A percentile compares a stretch with the other conserved stretches of the same genome.
Conservation (phyloP, 2,888 invertebrate species). For the Thecophora atra region DNA sequence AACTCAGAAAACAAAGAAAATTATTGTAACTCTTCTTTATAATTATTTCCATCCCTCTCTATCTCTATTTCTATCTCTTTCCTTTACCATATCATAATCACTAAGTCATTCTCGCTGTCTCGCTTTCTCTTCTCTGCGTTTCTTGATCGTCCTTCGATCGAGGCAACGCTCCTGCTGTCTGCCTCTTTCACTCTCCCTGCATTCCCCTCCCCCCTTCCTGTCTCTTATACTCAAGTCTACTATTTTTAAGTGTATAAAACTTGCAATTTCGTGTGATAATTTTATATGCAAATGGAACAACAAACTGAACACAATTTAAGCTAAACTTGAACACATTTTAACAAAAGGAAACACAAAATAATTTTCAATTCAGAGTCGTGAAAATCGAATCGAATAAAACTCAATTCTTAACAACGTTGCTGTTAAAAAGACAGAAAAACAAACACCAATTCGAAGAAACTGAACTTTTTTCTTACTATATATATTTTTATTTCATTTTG, state of each 20-base stretch:
- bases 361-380: not conserved
- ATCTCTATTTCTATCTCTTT: too few species aligned
- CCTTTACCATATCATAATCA: too few species aligned
- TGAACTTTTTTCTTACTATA: too few species aligned
- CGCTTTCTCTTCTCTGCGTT: too few species aligned
- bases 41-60: too few species aligned
- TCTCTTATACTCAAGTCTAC: not conserved
- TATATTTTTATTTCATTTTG: too few species aligned
- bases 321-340: not conserved
- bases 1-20: too few species aligned
- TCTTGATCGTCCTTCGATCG: too few species aligned
- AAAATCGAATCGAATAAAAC: too few species aligned
- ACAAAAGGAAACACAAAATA: constrained; percentile 21
- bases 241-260: constrained; percentile 44
- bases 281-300: constrained; percentile 51
- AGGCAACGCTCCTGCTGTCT: not conserved
- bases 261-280: constrained; percentile 66
- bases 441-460: too few species aligned
- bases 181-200: not conserved
- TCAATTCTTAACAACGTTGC: constrained; percentile 30
- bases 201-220: not conserved
- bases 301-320: constrained; percentile 12
- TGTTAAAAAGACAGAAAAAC: constrained; percentile 6
- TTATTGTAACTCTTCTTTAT: too few species aligned
- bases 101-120: too few species aligned